Conservation (phyloP, 1,140 invertebrate genomes). For the Pseudomyrmex flavicornis region DNA sequence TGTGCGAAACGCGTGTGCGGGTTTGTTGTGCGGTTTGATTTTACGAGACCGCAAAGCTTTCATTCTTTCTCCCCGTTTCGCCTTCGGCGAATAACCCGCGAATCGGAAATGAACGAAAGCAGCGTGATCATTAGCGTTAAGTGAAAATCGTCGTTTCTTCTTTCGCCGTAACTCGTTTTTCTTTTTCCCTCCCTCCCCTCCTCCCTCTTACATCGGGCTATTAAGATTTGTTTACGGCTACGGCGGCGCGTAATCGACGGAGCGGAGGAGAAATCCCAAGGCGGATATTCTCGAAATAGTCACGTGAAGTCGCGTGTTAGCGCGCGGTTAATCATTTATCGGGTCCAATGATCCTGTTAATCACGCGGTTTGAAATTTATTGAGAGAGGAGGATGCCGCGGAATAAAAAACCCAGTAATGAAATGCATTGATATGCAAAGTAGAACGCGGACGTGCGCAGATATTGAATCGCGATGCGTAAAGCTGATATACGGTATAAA, state of each 20-base stretch:
- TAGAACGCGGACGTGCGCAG: constrained; percentile 3
- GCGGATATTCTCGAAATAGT: constrained; percentile 21
- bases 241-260: not conserved
- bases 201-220: not conserved
- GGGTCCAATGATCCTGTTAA: constrained; percentile 32
- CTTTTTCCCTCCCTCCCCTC: no score
- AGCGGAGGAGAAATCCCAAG: not conserved
- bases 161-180: not conserved
- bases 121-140: constrained; percentile 5
- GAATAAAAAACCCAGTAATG: constrained; percentile 43
- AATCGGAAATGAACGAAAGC: constrained; percentile 1
- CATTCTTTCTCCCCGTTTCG: constrained; percentile 4
- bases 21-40: constrained; percentile 66
- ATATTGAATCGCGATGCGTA: constrained; percentile 34
- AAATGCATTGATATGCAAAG: constrained; percentile 58
- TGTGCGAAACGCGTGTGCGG: constrained; percentile 64
- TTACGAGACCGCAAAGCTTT: constrained; percentile 78
- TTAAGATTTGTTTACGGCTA: constrained; percentile 33
- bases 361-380: constrained; percentile 46
- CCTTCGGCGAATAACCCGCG: not conserved
- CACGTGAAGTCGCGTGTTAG: constrained; percentile 50
- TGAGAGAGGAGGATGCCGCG: constrained; percentile 1
- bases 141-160: not conserved
- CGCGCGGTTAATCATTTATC: constrained; percentile 47
- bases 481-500: not conserved